Evolutionary conservation across 2,113 vertebrate species (phyloP).

Genomic region (Equus quagga): DNA sequence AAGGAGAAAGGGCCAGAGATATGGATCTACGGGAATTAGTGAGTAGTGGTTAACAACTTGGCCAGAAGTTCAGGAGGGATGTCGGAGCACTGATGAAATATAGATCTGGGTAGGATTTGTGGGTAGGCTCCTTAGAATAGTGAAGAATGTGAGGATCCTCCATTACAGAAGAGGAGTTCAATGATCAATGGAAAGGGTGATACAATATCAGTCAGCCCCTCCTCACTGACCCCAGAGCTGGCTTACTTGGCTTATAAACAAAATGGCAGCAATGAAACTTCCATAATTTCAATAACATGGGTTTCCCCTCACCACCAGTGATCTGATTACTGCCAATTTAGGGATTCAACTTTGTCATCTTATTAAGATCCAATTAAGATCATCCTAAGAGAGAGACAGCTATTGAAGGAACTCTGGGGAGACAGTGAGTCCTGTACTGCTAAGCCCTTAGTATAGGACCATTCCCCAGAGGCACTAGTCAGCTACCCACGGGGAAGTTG

Average conservation of each 20-base stretch:
- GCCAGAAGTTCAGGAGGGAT: not conserved
- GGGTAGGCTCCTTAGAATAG: not conserved
- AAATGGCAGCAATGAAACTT: not conserved
- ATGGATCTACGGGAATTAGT: not conserved
- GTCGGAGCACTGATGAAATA: not conserved
- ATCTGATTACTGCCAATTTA: not conserved
- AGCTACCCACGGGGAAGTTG: not conserved
- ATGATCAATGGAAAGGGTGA: not conserved
- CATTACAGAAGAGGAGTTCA: not conserved
- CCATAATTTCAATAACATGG: not conserved
- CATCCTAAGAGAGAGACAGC: not conserved
- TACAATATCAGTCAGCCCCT: not conserved
- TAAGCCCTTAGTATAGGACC: rapidly evolving
- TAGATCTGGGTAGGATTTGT: not conserved
- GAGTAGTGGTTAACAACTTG: not conserved
- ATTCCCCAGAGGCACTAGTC: not conserved
- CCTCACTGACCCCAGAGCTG: not conserved
- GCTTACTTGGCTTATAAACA: not conserved
- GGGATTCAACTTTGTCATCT: not conserved
- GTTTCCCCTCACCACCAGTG: not conserved
- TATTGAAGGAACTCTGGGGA: not conserved
- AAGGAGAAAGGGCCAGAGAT: not conserved
- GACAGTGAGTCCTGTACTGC: not conserved
- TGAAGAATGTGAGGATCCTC: not conserved
- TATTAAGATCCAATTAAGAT: not conserved